Evolutionary conservation across 2,888 invertebrate genomes (phyloP), one percentile per base, ranked within the genome.

Genomic region (Agrochola macilenta): DNA sequence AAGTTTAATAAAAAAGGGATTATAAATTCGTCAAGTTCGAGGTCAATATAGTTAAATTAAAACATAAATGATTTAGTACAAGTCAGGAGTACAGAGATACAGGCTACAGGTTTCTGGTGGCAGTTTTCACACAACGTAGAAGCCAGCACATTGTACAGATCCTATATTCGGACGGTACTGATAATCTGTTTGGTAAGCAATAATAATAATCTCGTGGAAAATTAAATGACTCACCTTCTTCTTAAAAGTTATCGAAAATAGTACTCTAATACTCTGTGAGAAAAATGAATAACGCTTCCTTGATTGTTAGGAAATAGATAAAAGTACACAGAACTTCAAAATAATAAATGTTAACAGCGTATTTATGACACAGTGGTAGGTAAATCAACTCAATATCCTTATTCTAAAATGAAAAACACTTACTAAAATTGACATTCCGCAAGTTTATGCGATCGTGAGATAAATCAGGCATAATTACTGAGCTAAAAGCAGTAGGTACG

Each of bases 401-500:
- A 70, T 61, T 66, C 49, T 54, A 76, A 73, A 81, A 70, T 79
- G 63, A 69, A 69, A 73, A 78, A 63, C 69, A 57, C 66, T 72
- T 71, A 78, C 60, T 74, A 76, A 82, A 79, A 73, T 66, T 63
- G 64, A 57, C 69, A 79, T 74, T 74, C 54, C 64, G 49, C 69
- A 68, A 64, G 79, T 74, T 84, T 79, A 79, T 77, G 68, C 63
- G 81, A 81, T 79, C 79, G 71, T 74, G 69, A 81, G 75, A 82
- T 84, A 86, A 84, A 86, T 84, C 76, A 57, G 78, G 76, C 79
- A 60, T 78, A 86, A 86, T 81, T 69, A 79, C 66, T 64, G 46
- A 74, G 63, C 46, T 64, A 68, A 66, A 75, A 58, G 72, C 68
- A 68, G 52, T 76, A 70, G 61, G 12, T 65, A 46, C 52, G 30